Conservation (phyloP, 2,797 vertebrate species). For the Champsocephalus esox region DNA sequence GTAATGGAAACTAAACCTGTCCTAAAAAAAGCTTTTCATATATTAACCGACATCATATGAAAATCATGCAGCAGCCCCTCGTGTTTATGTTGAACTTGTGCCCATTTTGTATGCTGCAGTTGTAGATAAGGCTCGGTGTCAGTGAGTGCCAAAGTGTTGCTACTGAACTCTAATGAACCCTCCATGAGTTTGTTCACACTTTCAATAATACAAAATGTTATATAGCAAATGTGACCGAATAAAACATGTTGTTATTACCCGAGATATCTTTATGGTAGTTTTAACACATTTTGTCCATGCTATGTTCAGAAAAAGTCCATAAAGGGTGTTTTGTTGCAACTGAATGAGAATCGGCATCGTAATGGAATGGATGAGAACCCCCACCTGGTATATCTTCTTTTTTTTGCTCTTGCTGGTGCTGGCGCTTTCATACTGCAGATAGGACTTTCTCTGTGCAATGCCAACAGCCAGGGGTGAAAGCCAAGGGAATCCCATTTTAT, state of each 20-base stretch:
- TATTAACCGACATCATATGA: not conserved
- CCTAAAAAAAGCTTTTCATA: too few relatives aligned
- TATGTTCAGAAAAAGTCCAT: constrained; percentile 86
- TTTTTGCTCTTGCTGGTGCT: constrained; percentile 68
- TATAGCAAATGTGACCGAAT: not conserved
- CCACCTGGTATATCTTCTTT: constrained; percentile 78
- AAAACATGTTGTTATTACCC: constrained; percentile 12
- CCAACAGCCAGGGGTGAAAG: constrained; percentile 48
- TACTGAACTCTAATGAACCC: constrained; percentile 5
- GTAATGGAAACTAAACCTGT: constrained; percentile 73
- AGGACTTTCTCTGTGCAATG: constrained; percentile 77
- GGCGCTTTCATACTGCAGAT: constrained; percentile 62
- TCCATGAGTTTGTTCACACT: not conserved
- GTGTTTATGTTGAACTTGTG: not conserved
- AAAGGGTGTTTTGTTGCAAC: constrained; percentile 85
- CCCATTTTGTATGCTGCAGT: not conserved
- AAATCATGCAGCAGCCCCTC: not conserved
- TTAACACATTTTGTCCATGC: constrained; percentile 73
- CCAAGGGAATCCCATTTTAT: not conserved
- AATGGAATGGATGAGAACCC: constrained; percentile 79
- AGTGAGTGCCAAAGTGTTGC: not conserved
- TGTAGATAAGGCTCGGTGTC: constrained; percentile 1
- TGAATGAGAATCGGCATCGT: constrained; percentile 81
- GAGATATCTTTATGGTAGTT: constrained; percentile 20
- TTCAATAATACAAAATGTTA: not conserved